phyloP scores from a whole-genome alignment of 2,113 vertebrate species.

The Toxotes chatareus region DNA sequence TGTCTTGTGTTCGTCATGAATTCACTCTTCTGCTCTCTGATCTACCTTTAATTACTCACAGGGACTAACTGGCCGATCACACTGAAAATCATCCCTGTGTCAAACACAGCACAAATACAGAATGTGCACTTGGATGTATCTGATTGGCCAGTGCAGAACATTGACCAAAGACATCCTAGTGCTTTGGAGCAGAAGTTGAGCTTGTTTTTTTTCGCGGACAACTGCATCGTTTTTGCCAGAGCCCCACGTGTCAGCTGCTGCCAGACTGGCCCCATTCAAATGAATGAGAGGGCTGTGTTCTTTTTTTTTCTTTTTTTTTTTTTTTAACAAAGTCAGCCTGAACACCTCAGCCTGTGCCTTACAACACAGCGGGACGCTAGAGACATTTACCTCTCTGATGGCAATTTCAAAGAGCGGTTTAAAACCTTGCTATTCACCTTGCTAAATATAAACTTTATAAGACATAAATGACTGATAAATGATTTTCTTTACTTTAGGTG shows the following conservation, averaged over 20 bases:
- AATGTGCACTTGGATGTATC: too few relatives aligned
- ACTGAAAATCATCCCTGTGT: too few relatives aligned
- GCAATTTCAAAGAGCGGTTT: constrained; percentile 30
- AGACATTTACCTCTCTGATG: constrained; percentile 29
- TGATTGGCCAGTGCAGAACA: too few relatives aligned
- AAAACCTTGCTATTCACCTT: neutral
- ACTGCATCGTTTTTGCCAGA: too few relatives aligned
- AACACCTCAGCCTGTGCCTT: neutral
- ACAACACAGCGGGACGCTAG: neutral
- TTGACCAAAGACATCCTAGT: too few relatives aligned
- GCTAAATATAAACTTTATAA: constrained; percentile 34
- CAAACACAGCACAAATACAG: too few relatives aligned
- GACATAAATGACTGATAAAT: neutral
- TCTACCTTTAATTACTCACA: too few relatives aligned
- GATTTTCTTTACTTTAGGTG: neutral
- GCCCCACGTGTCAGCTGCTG: neutral
- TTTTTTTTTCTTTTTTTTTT: neutral
- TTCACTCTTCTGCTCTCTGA: too few relatives aligned
- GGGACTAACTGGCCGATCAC: too few relatives aligned
- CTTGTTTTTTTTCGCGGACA: too few relatives aligned
- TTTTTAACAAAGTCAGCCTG: neutral
- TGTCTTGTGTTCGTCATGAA: too few relatives aligned
- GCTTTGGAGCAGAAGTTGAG: too few relatives aligned
- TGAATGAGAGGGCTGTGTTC: neutral
- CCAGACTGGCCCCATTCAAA: neutral